Evolutionary conservation across 2,888 invertebrate species (phyloP).

Genomic region (Acheta domesticus): DNA sequence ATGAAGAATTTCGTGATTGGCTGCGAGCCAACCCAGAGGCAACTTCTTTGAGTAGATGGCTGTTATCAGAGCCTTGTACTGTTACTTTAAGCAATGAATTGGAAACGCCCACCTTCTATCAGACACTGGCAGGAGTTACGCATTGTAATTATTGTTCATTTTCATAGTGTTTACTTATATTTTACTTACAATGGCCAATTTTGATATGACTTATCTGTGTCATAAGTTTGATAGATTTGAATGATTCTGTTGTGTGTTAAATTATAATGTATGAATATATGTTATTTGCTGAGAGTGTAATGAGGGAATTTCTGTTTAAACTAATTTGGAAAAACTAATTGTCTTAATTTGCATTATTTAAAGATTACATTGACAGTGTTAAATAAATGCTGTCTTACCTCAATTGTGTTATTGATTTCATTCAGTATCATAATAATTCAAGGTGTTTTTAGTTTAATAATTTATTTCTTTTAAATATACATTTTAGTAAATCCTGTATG

Average conservation of each 20-base stretch:
- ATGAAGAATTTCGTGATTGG: conserved; percentile 76
- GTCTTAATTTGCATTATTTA: too few species aligned
- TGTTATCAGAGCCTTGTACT: conserved; percentile 64
- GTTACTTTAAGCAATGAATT: conserved; percentile 74
- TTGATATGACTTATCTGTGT: too few species aligned
- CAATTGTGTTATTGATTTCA: neutral
- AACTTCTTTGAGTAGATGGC: conserved; percentile 77
- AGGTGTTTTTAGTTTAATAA: neutral
- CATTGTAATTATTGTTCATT: conserved; percentile 61
- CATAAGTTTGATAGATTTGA: too few species aligned
- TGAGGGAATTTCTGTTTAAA: too few species aligned
- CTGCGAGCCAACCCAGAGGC: conserved; percentile 70
- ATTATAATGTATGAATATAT: too few species aligned
- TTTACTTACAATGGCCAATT: neutral
- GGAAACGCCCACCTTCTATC: conserved; percentile 88
- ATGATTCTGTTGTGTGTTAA: too few species aligned
- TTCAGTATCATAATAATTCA: neutral
- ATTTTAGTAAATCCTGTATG: conserved; percentile 10
- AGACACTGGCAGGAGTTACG: conserved; percentile 89
- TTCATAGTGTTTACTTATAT: neutral
- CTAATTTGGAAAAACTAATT: too few species aligned
- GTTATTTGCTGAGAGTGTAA: too few species aligned
- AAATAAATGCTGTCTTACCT: neutral
- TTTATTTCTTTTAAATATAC: conserved; percentile 28
- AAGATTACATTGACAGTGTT: too few species aligned